phyloP scores from a whole-genome alignment of 2,888 invertebrate genomes.

The Melolontha melolontha region DNA sequence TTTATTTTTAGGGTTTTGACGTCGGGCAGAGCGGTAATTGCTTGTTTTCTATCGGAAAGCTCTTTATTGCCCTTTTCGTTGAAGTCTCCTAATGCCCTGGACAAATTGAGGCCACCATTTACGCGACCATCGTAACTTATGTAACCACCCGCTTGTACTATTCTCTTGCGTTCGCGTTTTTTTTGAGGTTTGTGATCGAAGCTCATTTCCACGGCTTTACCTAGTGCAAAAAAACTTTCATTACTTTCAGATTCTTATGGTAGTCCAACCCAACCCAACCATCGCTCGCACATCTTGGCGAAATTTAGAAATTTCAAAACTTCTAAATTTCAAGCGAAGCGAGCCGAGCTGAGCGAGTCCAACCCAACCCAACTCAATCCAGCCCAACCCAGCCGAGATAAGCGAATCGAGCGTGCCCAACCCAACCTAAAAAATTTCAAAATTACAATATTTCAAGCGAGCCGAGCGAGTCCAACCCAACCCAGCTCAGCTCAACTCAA shows the following conservation, averaged over 20 bases:
- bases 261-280: too few relatives aligned
- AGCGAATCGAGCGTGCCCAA: too few relatives aligned
- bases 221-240: slow-evolving; percentile 52
- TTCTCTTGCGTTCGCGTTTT: slow-evolving; percentile 82
- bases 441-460: too few relatives aligned
- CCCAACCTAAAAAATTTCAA: too few relatives aligned
- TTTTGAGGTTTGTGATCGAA: slow-evolving; percentile 99
- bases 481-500: too few relatives aligned
- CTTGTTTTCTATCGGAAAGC: slow-evolving; percentile 88
- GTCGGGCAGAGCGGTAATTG: slow-evolving; percentile 97
- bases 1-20: slow-evolving; percentile 82
- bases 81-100: slow-evolving; percentile 96
- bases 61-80: slow-evolving; percentile 90
- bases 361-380: too few relatives aligned
- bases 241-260: slow-evolving; percentile 21
- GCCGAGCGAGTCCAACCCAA: too few relatives aligned
- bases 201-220: slow-evolving; percentile 90
- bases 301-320: too few relatives aligned
- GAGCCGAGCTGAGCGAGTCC: too few relatives aligned
- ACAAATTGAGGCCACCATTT: slow-evolving; percentile 96
- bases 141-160: slow-evolving; percentile 92
- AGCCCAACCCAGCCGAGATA: too few relatives aligned
- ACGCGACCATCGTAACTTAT: slow-evolving; percentile 97
- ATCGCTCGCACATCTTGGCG: too few relatives aligned
- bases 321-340: too few relatives aligned